Percentiles rank a stretch among this genome's conserved stretches.
phyloP scores from a whole-genome alignment of 2,888 invertebrate species.

The Pseudococcus jackbeardsleyi region DNA sequence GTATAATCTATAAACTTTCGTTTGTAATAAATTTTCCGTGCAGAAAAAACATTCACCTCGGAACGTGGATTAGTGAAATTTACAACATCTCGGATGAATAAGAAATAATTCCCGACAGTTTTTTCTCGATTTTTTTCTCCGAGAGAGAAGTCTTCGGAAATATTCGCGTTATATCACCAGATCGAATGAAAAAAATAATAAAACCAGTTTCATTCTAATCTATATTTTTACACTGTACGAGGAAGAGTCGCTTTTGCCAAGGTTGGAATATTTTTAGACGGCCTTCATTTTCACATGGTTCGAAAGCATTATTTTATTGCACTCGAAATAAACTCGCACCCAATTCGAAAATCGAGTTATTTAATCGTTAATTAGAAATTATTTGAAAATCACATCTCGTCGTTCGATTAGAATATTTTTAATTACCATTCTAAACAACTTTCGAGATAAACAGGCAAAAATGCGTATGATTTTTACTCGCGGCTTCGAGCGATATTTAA shows the following conservation, averaged over 20 bases:
- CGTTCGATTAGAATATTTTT: neutral
- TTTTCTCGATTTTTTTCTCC: neutral
- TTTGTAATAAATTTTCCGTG: neutral
- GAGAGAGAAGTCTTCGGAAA: neutral
- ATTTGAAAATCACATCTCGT: neutral
- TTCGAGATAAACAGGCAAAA: conserved; percentile 14
- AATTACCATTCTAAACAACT: conserved; percentile 5
- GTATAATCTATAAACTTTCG: neutral
- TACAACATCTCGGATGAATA: neutral
- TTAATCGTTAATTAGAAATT: too few relatives aligned
- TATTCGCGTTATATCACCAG: conserved; percentile 28
- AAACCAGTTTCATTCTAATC: conserved; percentile 45
- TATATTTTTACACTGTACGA: conserved; percentile 30
- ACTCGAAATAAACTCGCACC: neutral
- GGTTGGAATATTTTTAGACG: conserved; percentile 49
- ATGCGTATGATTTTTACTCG: neutral
- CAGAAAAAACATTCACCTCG: neutral
- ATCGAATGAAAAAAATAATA: neutral
- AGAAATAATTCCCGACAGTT: neutral
- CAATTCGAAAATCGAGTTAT: neutral
- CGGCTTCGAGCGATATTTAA: conserved; percentile 5
- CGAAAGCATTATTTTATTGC: neutral
- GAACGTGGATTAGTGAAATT: neutral
- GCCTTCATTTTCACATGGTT: conserved; percentile 46
- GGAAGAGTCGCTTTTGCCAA: conserved; percentile 50